A percentile compares a stretch with the other conserved stretches of the same genome.
phyloP scores from a whole-genome alignment of 2,113 vertebrate genomes.

The Lophotis ruficrista region DNA sequence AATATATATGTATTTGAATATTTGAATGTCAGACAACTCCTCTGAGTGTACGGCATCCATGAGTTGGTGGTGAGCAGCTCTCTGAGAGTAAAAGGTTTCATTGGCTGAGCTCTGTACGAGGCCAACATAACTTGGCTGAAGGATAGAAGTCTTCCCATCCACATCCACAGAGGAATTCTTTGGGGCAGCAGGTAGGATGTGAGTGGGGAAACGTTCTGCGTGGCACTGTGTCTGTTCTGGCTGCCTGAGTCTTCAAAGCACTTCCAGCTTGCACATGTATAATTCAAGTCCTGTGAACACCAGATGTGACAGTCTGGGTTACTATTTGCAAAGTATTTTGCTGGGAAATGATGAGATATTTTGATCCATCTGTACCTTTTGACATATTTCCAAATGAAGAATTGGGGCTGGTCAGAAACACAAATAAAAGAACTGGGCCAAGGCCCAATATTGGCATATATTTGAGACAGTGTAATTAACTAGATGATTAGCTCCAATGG shows the following conservation, averaged over 20 bases:
- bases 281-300: constrained; percentile 25
- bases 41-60: neutral
- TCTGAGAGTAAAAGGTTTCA: neutral
- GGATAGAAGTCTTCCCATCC: neutral
- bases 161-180: neutral
- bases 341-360: constrained; percentile 1
- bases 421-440: neutral
- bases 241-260: neutral
- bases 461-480: neutral
- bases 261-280: constrained; percentile 17
- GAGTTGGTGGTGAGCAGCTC: neutral
- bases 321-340: constrained; percentile 31
- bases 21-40: neutral
- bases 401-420: neutral
- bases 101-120: neutral
- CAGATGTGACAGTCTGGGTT: constrained; percentile 22
- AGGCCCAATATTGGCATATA: neutral
- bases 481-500: neutral
- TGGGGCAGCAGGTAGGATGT: neutral
- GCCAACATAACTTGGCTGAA: neutral
- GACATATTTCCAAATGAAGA: neutral
- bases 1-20: neutral
- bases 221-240: neutral
- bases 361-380: constrained; percentile 10
- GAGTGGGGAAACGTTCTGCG: rapidly evolving